Evolutionary conservation across 2,797 vertebrate species (phyloP), one percentile per base, ranked within the genome.

Genomic region (Esox lucius): DNA sequence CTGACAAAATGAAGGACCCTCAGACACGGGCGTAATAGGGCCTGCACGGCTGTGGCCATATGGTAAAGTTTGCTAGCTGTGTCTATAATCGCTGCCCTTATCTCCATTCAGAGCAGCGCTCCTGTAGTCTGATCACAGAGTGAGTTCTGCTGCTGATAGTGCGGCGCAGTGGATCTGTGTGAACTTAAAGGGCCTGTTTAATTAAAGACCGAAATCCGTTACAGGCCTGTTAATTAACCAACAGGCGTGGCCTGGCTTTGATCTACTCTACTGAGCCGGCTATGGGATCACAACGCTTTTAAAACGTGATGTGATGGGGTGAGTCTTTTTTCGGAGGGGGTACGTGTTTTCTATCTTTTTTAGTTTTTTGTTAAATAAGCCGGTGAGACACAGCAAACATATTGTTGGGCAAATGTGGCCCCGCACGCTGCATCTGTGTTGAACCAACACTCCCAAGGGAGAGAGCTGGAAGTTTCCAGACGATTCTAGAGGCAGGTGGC

Each of bases 151-250:
- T 59, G n/a, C 56, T 59, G 53, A 59, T 59, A 22, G 53, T 22
- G 9, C 9, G 3, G 56, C 9, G 7, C n/a, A 59, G 56, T 59
- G 56, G 17, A 59, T 59, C 56, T 15, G 62, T 19, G 15, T 31
- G 62, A 65, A 31, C 62, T 65, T 65, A 75, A 79, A 84, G 89
- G 85, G 82, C 86, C 64, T 5, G 81, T 82, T 87, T 85, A 88
- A 88, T 87, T 85, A 88, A 88, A 88, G 83, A 88, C 85, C 77
- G 0, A 84, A 87, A 90, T 88, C 87, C 84, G 87, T 85, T 85
- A 89, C 86, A 88, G 86, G 78, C 75, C 75, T 39, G 48, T 73
- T 90, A 89, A 90, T 91, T 89, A 91, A 84, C 84, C 80, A 77
- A 75, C 85, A 85, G 65, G 26, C 73, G 59, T 73, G 80, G 78